Evolutionary conservation across 2,797 vertebrate species (phyloP).

Genomic region (Petrocephalus schoutedeni): DNA sequence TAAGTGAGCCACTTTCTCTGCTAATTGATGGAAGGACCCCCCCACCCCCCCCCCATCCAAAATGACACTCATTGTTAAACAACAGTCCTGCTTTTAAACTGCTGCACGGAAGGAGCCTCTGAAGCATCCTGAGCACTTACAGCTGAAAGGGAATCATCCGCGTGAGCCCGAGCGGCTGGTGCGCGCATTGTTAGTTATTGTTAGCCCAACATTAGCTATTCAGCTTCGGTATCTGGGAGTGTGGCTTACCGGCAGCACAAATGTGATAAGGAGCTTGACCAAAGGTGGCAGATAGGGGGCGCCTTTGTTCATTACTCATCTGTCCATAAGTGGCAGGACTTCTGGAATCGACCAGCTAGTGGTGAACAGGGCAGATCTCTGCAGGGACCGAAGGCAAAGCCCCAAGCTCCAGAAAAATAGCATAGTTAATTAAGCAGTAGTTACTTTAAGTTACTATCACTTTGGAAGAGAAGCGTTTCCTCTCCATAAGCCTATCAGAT

Average conservation of each 20-base stretch:
- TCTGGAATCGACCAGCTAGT: not conserved
- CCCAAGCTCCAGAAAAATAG: not conserved
- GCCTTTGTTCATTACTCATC: not conserved
- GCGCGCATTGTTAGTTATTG: not conserved
- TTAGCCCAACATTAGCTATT: not conserved
- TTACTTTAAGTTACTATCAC: not conserved
- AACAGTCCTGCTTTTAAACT: constrained; percentile 14
- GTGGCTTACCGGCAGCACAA: not conserved
- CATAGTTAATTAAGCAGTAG: not conserved
- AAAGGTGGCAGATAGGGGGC: not conserved
- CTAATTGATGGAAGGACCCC: not conserved
- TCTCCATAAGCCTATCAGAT: not conserved
- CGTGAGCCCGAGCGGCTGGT: not conserved
- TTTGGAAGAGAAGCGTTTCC: not conserved
- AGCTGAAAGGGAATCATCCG: not conserved
- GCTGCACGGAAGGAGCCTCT: not conserved
- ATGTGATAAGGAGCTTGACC: not conserved
- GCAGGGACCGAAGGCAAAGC: not conserved
- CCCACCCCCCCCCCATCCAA: not conserved
- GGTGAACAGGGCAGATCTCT: not conserved
- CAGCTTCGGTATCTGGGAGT: not conserved
- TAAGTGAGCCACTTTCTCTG: constrained; percentile 1
- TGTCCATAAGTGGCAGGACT: not conserved
- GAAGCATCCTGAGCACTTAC: constrained; percentile 2
- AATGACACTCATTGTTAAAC: constrained; percentile 13